phyloP scores from a whole-genome alignment of 2,113 vertebrate genomes.

The Chrysochloris asiatica region DNA sequence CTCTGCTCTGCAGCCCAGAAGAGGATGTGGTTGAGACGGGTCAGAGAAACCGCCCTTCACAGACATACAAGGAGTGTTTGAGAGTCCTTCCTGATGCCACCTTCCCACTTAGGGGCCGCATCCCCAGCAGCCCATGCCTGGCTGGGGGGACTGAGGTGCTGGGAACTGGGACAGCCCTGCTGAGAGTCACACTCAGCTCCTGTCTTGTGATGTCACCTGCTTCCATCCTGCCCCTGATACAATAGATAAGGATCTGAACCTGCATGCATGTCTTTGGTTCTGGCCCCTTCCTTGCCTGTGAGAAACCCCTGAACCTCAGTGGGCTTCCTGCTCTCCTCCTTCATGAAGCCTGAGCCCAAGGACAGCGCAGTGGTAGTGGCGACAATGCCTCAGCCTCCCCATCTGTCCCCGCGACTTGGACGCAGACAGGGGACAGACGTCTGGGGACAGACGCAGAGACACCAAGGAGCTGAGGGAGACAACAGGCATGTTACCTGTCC shows the following conservation, averaged over 20 bases:
- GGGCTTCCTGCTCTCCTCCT: neutral
- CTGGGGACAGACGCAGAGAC: constrained; percentile 1
- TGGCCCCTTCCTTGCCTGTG: neutral
- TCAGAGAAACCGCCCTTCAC: neutral
- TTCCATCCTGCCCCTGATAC: neutral
- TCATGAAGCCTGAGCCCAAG: neutral
- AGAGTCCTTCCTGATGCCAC: accelerated
- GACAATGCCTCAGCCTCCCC: neutral
- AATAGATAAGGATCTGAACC: neutral
- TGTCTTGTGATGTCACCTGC: neutral
- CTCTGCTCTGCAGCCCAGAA: accelerated
- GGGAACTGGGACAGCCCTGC: neutral
- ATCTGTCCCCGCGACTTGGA: neutral
- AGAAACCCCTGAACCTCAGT: neutral
- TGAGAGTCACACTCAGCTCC: neutral
- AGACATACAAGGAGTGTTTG: neutral
- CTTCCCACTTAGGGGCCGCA: neutral
- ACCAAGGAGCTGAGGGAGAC: constrained; percentile 14
- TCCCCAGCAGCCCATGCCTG: neutral
- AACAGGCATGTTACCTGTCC: constrained; percentile 88
- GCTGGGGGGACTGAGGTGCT: neutral
- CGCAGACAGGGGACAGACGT: neutral
- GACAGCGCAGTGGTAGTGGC: neutral
- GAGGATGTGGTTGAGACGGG: too few relatives aligned
- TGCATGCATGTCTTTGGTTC: neutral